Evolutionary conservation across 2,888 invertebrate species (phyloP).

Genomic region (Hirtodrosophila trivittata): DNA sequence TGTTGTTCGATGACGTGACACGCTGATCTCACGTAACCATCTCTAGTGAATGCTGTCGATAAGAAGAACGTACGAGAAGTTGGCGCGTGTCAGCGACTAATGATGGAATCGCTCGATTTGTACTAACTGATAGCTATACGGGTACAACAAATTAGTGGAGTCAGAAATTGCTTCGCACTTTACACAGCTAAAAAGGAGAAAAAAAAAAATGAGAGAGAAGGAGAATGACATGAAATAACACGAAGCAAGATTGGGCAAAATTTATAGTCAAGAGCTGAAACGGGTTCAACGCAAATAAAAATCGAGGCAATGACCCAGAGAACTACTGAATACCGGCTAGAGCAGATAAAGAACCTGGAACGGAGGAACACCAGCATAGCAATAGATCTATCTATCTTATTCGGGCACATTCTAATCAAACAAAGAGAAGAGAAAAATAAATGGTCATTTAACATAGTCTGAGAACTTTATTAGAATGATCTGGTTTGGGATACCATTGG

Average conservation of each 20-base stretch:
- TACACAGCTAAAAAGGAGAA: slow-evolving; percentile 47
- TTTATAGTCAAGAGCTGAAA: slow-evolving; percentile 57
- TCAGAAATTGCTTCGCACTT: slow-evolving; percentile 64
- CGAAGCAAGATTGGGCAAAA: slow-evolving; percentile 28
- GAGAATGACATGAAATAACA: slow-evolving; percentile 4
- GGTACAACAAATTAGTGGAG: slow-evolving; percentile 52
- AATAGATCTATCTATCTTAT: slow-evolving; percentile 7
- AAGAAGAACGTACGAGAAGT: slow-evolving; percentile 5
- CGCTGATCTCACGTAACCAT: slow-evolving; percentile 8
- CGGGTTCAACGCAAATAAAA: slow-evolving; percentile 39
- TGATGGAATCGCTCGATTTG: slow-evolving; percentile 30
- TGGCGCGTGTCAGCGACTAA: slow-evolving; percentile 49
- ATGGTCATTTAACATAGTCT: slow-evolving; percentile 25
- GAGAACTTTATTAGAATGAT: slow-evolving; percentile 44
- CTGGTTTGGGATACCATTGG: too few species aligned
- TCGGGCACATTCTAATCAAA: slow-evolving; percentile 5
- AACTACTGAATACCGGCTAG: slow-evolving; percentile 48
- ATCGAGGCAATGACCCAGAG: slow-evolving; percentile 72
- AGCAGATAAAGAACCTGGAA: slow-evolving; percentile 9
- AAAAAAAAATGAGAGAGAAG: slow-evolving; percentile 14
- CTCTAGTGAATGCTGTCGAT: slow-evolving; percentile 10
- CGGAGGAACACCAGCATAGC: not conserved
- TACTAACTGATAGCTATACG: slow-evolving; percentile 42
- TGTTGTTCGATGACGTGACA: slow-evolving; percentile 8
- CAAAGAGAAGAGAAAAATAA: not conserved